Conservation (phyloP, 2,797 vertebrate species). For the Acanthiza pusilla region DNA sequence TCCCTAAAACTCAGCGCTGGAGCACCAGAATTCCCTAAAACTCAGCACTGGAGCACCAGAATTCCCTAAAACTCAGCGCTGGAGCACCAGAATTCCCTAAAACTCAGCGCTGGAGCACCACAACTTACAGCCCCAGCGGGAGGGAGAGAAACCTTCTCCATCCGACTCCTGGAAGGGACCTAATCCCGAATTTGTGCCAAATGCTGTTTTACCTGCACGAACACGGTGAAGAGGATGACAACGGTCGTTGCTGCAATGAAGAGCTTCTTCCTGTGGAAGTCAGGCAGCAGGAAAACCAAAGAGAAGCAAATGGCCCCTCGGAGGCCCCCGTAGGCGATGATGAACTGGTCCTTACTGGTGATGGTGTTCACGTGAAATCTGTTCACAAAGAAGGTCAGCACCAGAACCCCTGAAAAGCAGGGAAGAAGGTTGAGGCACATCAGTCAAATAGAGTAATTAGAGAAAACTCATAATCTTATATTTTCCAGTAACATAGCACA, state of each 20-base stretch:
- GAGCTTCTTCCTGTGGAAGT: slow-evolving; percentile 70
- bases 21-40: background rate
- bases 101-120: background rate
- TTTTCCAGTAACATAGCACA: background rate
- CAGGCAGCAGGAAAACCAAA: slow-evolving; percentile 69
- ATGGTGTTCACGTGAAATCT: slow-evolving; percentile 66
- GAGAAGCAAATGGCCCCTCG: slow-evolving; percentile 74
- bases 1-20: background rate
- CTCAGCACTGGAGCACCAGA: background rate
- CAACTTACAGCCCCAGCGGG: fast-evolving
- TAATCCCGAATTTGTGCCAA: background rate
- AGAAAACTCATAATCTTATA: background rate
- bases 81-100: background rate
- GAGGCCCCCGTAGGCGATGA: slow-evolving; percentile 68
- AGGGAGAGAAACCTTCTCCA: background rate
- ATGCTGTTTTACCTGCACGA: slow-evolving; percentile 55
- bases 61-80: background rate
- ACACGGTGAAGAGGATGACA: slow-evolving; percentile 74
- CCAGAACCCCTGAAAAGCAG: slow-evolving; percentile 64
- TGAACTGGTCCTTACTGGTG: slow-evolving; percentile 74
- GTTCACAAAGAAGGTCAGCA: slow-evolving; percentile 74
- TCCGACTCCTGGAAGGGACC: fast-evolving
- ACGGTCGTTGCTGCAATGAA: slow-evolving; percentile 73
- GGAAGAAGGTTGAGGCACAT: background rate
- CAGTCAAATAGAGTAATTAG: background rate